phyloP scores from a whole-genome alignment of 2,797 vertebrate species.

The Philypnodon macrostomus region DNA sequence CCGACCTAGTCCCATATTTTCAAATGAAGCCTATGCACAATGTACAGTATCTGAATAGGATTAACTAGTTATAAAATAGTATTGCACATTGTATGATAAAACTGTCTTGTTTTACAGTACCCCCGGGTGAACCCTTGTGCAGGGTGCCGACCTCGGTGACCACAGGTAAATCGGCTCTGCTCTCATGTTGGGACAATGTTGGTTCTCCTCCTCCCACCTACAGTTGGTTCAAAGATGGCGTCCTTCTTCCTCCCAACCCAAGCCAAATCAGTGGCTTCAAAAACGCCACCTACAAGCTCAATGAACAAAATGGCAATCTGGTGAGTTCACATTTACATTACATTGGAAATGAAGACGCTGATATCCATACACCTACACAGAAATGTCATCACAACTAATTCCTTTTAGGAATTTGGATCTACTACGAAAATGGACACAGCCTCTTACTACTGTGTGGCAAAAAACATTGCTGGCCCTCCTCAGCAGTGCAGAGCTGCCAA shows the following conservation, averaged over 20 bases:
- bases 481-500: slow-evolving; percentile 45
- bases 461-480: slow-evolving; percentile 69
- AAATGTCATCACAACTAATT: slow-evolving; percentile 10
- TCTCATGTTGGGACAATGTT: slow-evolving; percentile 74
- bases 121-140: slow-evolving; percentile 76
- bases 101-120: slow-evolving; percentile 68
- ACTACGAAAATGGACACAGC: slow-evolving; percentile 65
- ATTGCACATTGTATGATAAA: neutral
- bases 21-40: too few relatives aligned
- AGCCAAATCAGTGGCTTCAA: slow-evolving; percentile 69
- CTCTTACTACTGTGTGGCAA: slow-evolving; percentile 80
- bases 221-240: slow-evolving; percentile 78
- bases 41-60: too few relatives aligned
- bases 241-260: slow-evolving; percentile 73
- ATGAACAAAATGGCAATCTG: slow-evolving; percentile 73
- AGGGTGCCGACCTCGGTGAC: slow-evolving; percentile 77
- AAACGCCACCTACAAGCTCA: slow-evolving; percentile 82
- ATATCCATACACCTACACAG: neutral
- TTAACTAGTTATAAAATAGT: too few relatives aligned
- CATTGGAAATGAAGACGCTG: neutral
- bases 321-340: slow-evolving; percentile 67
- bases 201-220: slow-evolving; percentile 80
- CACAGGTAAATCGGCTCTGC: slow-evolving; percentile 54
- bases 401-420: slow-evolving; percentile 72
- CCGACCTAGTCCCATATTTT: too few relatives aligned